These are phyloP conservation scores for Nanger granti DNA, from an alignment of 2,113 vertebrate genomes.

Conservation along the genomic window DNA sequence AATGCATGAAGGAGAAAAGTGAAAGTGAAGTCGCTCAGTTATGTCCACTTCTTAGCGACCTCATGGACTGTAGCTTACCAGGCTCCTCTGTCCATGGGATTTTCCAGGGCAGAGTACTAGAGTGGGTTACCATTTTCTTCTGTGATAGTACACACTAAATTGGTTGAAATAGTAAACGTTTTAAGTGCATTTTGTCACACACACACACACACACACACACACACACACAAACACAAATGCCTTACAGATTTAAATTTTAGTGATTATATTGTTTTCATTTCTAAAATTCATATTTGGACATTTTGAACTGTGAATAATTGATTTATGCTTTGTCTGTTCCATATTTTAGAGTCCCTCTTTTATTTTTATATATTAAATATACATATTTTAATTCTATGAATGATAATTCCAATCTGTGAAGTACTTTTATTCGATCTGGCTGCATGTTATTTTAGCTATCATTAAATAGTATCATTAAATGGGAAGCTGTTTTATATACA, in stretches of 20 bases:
- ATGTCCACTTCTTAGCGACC: no score
- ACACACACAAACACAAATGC: background rate
- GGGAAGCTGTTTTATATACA: background rate
- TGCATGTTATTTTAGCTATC: background rate
- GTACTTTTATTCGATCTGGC: background rate
- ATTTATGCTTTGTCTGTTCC: background rate
- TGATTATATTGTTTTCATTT: background rate
- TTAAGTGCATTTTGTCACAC: background rate
- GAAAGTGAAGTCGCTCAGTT: no score
- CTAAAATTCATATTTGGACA: background rate
- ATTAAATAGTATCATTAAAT: background rate
- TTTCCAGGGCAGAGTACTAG: no score
- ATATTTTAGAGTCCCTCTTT: background rate
- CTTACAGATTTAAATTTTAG: background rate
- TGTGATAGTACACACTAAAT: background rate
- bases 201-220: background rate
- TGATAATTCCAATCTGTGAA: background rate
- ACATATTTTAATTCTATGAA: background rate
- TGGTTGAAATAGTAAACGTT: background rate
- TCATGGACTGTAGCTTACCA: no score
- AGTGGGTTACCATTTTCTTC: no score
- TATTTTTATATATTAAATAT: background rate
- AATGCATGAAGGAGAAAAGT: no score
- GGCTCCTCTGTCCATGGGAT: accelerated
- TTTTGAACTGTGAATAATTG: background rate